These are phyloP conservation scores for Tetraodon nigroviridis DNA, from an alignment of 2,113 vertebrate species.

Conservation along the genomic window DNA sequence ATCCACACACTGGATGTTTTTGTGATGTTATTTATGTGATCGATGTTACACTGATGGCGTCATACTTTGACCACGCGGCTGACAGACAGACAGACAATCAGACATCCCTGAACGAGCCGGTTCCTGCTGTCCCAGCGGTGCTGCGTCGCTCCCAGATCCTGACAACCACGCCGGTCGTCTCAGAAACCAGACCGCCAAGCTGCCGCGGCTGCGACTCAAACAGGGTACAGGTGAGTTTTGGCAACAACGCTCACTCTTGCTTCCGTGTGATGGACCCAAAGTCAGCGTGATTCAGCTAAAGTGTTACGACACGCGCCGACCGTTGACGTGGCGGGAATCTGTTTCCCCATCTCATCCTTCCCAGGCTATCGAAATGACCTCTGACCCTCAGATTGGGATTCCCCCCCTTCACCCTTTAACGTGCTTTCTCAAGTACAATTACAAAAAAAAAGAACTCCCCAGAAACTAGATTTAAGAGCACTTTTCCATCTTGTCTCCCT, in stretches of 20 bases:
- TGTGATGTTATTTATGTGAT: slow-evolving; percentile 71
- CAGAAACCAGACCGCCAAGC: slow-evolving; percentile 42
- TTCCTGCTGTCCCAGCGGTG: slow-evolving; percentile 44
- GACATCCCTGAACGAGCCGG: slow-evolving; percentile 49
- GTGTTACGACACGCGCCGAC: slow-evolving; percentile 29
- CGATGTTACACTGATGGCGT: slow-evolving; percentile 58
- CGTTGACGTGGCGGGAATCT: slow-evolving; percentile 14
- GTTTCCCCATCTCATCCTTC: slow-evolving; percentile 15
- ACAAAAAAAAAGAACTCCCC: slow-evolving; percentile 34
- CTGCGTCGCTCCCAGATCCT: slow-evolving; percentile 40
- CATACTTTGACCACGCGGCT: slow-evolving; percentile 24
- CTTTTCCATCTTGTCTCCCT: slow-evolving; percentile 66
- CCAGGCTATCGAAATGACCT: slow-evolving; percentile 23
- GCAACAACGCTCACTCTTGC: background rate
- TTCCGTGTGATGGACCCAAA: slow-evolving; percentile 8
- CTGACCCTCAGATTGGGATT: slow-evolving; percentile 23
- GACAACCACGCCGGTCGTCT: background rate
- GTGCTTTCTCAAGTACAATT: slow-evolving; percentile 2
- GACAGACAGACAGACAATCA: slow-evolving; percentile 73
- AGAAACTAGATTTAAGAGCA: slow-evolving; percentile 61
- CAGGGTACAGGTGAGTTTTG: background rate
- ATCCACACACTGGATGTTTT: slow-evolving; percentile 66
- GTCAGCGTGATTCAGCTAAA: slow-evolving; percentile 46
- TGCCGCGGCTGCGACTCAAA: slow-evolving; percentile 11
- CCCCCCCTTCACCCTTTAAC: background rate